phyloP scores from a whole-genome alignment of 2,888 invertebrate species.

The Acleris laterana region DNA sequence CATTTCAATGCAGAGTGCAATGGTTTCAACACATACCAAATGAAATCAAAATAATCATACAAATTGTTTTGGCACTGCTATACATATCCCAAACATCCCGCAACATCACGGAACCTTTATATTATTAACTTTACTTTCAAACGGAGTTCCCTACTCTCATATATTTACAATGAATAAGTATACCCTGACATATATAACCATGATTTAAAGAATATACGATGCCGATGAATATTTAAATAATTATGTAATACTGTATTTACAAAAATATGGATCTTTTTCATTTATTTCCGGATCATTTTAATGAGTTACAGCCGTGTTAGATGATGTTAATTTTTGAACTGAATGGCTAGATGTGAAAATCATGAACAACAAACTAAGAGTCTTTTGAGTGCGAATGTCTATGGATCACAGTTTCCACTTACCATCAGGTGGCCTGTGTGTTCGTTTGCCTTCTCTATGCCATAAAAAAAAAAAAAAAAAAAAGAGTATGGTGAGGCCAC shows the following conservation, averaged over 20 bases:
- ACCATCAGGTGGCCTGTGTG: no score
- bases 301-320: conserved; percentile 22
- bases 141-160: conserved; percentile 22
- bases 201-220: conserved; percentile 54
- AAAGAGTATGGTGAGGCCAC: no score
- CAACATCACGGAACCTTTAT: conserved; percentile 13
- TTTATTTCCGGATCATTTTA: conserved; percentile 49
- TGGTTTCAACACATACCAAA: conserved; percentile 6
- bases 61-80: conserved; percentile 34
- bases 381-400: no score
- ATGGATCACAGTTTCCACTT: no score
- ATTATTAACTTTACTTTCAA: conserved; percentile 19
- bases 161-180: conserved; percentile 37
- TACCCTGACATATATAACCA: conserved; percentile 61
- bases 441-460: no score
- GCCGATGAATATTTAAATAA: conserved; percentile 58
- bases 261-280: conserved; percentile 60
- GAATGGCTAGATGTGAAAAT: no score
- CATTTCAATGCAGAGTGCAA: conserved; percentile 12
- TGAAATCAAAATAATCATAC: conserved; percentile 18
- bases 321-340: not conserved
- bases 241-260: conserved; percentile 68
- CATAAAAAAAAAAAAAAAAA: no score
- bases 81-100: conserved; percentile 16
- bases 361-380: no score